A percentile compares a stretch with the other conserved stretches of the same genome.
Conservation (phyloP, 2,113 vertebrate species). For the Parus major region DNA sequence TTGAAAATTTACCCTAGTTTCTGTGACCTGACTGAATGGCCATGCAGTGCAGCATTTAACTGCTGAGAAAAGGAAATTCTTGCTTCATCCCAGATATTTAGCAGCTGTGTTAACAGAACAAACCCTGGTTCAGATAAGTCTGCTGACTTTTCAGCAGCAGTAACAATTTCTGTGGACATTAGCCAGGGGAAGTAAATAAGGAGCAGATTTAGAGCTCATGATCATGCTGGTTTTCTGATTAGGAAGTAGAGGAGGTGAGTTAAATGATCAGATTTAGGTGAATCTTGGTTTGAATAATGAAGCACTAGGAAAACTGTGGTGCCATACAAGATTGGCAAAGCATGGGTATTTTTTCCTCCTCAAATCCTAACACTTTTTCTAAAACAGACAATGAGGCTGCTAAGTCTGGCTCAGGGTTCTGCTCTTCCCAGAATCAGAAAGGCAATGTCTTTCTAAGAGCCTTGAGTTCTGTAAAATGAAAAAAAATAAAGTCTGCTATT, state of each 20-base stretch:
- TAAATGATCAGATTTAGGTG: background rate
- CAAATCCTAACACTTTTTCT: background rate
- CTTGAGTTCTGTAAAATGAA: background rate
- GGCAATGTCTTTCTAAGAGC: background rate
- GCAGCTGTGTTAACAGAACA: background rate
- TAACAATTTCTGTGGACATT: background rate
- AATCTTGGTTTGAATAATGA: background rate
- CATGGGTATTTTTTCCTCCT: background rate
- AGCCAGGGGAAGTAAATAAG: background rate
- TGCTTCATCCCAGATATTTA: background rate
- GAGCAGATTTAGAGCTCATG: background rate
- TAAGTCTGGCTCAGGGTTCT: background rate
- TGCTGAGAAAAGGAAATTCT: background rate
- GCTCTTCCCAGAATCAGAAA: background rate
- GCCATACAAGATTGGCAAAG: background rate
- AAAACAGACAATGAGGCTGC: background rate
- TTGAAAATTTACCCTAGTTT: background rate
- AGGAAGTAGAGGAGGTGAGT: background rate
- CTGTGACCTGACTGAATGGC: background rate
- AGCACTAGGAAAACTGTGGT: background rate
- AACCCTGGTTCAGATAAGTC: background rate
- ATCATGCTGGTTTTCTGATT: conserved; percentile 8
- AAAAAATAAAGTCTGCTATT: background rate
- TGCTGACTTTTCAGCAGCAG: background rate
- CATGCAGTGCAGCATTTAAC: background rate